Conservation (phyloP, 1,140 invertebrate genomes). For the Chrysomallon squamiferum region DNA sequence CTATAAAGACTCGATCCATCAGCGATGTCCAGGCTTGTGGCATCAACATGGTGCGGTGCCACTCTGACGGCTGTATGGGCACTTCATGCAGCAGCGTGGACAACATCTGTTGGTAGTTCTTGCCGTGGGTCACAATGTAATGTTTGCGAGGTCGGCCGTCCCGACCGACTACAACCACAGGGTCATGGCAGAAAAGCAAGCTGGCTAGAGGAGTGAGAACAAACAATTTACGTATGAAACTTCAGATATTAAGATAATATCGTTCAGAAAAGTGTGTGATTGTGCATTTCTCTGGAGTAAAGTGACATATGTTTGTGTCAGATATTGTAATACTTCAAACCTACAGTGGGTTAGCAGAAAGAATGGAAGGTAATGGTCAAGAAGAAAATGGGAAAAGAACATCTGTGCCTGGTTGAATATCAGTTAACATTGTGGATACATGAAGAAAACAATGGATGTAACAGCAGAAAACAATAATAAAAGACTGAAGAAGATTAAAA, state of each 20-base stretch:
- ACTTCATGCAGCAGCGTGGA: slow-evolving; percentile 50
- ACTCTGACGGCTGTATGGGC: slow-evolving; percentile 48
- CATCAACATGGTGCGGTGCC: slow-evolving; percentile 42
- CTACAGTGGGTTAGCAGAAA: too few species aligned
- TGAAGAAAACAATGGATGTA: too few species aligned
- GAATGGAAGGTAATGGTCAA: too few species aligned
- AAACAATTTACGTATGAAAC: not conserved
- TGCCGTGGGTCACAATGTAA: slow-evolving; percentile 49
- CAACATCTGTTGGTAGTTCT: slow-evolving; percentile 51
- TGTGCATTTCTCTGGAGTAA: not conserved
- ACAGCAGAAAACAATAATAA: too few species aligned
- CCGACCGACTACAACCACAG: slow-evolving; percentile 43
- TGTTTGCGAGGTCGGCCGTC: slow-evolving; percentile 48
- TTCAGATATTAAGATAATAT: too few species aligned
- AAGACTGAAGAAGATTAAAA: too few species aligned
- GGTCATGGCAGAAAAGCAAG: slow-evolving; percentile 48
- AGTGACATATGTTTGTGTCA: not conserved
- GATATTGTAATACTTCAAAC: not conserved
- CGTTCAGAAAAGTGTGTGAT: too few species aligned
- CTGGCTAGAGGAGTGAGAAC: slow-evolving; percentile 28
- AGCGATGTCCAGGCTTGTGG: slow-evolving; percentile 49
- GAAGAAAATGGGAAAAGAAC: too few species aligned
- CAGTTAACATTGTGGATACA: too few species aligned
- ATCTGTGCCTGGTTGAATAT: too few species aligned
- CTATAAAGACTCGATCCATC: slow-evolving; percentile 38